A percentile compares a stretch with the other conserved stretches of the same genome.
Evolutionary conservation across 2,113 vertebrate species (phyloP).

Genomic region (Sylvietta virens): DNA sequence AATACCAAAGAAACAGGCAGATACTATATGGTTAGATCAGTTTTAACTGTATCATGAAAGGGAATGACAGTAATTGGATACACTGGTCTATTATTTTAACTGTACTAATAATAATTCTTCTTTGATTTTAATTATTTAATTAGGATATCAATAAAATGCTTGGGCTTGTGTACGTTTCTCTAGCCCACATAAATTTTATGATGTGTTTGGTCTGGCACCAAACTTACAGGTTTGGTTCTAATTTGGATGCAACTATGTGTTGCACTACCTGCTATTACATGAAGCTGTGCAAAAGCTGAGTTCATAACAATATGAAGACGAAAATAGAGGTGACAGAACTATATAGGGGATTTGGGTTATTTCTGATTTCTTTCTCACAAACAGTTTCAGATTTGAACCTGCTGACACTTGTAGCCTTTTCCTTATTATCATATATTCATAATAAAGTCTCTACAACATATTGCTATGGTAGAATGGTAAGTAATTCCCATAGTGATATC

Average conservation of each 20-base stretch:
- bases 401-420: not conserved
- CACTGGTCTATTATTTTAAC: not conserved
- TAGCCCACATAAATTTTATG: not conserved
- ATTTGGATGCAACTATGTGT: not conserved
- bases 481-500: not conserved
- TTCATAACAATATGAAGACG: not conserved
- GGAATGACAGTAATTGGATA: not conserved
- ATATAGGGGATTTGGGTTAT: not conserved
- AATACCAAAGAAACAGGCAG: not conserved
- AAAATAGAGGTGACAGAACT: not conserved
- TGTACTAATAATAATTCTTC: not conserved
- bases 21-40: not conserved
- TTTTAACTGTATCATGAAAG: not conserved
- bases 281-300: not conserved
- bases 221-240: not conserved
- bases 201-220: not conserved
- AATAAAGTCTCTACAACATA: not conserved
- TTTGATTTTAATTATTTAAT: not conserved
- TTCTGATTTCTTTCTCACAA: not conserved
- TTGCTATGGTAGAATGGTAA: not conserved
- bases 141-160: not conserved
- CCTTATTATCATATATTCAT: not conserved
- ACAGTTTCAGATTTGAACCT: not conserved
- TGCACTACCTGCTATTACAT: not conserved
- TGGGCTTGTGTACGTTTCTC: not conserved